Conservation (phyloP, 2,888 invertebrate genomes). For the Antitype chi region DNA sequence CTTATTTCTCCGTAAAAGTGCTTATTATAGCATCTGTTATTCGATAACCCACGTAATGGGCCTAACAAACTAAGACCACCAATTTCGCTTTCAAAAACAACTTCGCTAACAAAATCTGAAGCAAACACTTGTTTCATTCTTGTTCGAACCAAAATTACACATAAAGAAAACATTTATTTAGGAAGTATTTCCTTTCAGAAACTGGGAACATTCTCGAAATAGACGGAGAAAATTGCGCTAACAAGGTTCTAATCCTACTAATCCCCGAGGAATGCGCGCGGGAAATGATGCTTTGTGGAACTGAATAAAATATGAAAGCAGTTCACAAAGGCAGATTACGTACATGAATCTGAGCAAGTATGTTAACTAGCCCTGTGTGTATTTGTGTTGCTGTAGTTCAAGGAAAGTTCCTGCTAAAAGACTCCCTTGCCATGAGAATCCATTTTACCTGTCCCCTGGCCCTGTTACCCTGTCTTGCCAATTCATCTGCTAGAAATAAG, state of each 20-base stretch:
- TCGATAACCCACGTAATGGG: slow-evolving; percentile 38
- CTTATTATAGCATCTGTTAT: slow-evolving; percentile 30
- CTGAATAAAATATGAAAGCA: slow-evolving; percentile 54
- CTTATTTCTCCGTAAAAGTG: slow-evolving; percentile 26
- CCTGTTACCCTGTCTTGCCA: slow-evolving; percentile 1
- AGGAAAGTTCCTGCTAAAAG: background rate
- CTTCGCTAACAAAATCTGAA: slow-evolving; percentile 47
- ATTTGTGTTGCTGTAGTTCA: slow-evolving; percentile 4
- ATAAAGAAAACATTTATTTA: slow-evolving; percentile 55
- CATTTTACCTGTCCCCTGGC: slow-evolving; percentile 7
- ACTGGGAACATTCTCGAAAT: slow-evolving; percentile 34
- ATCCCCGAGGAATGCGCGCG: slow-evolving; percentile 43
- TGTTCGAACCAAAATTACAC: slow-evolving; percentile 46
- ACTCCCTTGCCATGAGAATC: slow-evolving; percentile 19
- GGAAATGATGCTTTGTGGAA: slow-evolving; percentile 33
- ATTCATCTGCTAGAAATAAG: slow-evolving; percentile 44
- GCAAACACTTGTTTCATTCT: slow-evolving; percentile 49
- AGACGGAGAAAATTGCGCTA: slow-evolving; percentile 51
- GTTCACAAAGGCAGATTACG: slow-evolving; percentile 29
- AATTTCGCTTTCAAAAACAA: slow-evolving; percentile 47
- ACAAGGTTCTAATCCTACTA: slow-evolving; percentile 57
- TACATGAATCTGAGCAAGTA: slow-evolving; percentile 6
- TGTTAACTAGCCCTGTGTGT: background rate
- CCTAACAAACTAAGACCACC: slow-evolving; percentile 35
- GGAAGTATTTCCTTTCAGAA: slow-evolving; percentile 47